A percentile compares a stretch with the other conserved stretches of the same genome.
Conservation (phyloP, 2,113 vertebrate genomes). For the Hiodon alosoides region DNA sequence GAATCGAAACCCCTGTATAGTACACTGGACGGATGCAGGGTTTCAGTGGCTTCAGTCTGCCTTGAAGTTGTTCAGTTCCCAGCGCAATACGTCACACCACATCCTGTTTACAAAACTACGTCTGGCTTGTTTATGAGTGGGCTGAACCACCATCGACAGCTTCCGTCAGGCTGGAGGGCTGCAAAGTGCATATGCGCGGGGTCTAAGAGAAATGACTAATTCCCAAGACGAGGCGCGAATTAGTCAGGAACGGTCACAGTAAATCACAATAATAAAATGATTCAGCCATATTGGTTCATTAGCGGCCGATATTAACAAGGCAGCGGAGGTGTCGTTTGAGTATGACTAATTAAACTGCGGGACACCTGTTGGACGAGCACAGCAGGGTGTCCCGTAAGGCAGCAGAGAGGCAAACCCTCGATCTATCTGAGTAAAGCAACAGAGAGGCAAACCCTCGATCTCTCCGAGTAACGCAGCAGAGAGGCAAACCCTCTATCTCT, state of each 20-base stretch:
- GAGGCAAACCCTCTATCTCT: slow-evolving; percentile 23
- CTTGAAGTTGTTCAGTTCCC: background rate
- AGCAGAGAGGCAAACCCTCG: slow-evolving; percentile 79
- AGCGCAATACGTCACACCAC: background rate
- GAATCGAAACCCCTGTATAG: background rate
- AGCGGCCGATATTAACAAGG: no score
- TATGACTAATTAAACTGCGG: background rate
- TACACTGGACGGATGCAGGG: background rate
- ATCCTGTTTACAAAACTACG: background rate
- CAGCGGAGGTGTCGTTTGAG: no score
- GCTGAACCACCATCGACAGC: slow-evolving; percentile 72
- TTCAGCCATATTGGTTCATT: no score
- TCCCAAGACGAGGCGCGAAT: slow-evolving; percentile 67
- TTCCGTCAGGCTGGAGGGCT: slow-evolving; percentile 80
- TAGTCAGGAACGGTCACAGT: slow-evolving; percentile 77
- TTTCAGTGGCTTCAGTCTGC: background rate
- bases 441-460: slow-evolving; percentile 80
- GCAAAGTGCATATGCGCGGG: slow-evolving; percentile 93
- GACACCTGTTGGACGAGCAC: slow-evolving; percentile 81
- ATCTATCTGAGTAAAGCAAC: slow-evolving; percentile 68
- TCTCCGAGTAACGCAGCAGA: slow-evolving; percentile 23
- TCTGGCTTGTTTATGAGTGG: slow-evolving; percentile 50
- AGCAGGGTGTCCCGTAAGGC: slow-evolving; percentile 78
- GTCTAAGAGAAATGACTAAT: slow-evolving; percentile 89
- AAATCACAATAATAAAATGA: no score